Conservation (phyloP, 2,888 invertebrate genomes). For the Catocala sponsa region DNA sequence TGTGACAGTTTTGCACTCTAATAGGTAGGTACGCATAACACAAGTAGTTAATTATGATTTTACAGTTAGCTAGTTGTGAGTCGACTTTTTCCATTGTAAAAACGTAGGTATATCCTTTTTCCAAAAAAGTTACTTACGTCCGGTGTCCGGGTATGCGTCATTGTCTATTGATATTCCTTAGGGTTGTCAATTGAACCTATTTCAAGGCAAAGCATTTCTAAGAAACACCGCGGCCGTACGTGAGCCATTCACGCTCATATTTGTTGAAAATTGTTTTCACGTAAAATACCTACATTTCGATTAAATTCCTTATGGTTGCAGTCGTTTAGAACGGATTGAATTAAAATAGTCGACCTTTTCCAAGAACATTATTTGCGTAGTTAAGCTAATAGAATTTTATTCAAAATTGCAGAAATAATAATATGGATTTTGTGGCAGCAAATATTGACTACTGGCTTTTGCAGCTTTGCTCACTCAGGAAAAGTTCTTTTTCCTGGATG, state of each 20-base stretch:
- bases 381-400: too few species aligned
- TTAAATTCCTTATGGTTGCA: conserved; percentile 3
- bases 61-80: conserved; percentile 26
- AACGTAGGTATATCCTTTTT: conserved; percentile 51
- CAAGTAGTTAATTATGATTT: conserved; percentile 23
- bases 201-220: background rate
- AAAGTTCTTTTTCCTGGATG: too few species aligned
- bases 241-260: background rate
- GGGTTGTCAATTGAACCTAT: conserved; percentile 13
- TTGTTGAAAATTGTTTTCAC: background rate
- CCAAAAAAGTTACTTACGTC: conserved; percentile 60
- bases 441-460: too few species aligned
- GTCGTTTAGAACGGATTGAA: conserved; percentile 12
- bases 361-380: background rate
- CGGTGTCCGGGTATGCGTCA: conserved; percentile 60
- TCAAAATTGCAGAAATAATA: too few species aligned
- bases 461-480: too few species aligned
- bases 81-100: conserved; percentile 18
- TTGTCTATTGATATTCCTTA: conserved; percentile 26
- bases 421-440: too few species aligned
- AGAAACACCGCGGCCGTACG: background rate
- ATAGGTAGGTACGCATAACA: background rate
- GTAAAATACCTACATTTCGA: conserved; percentile 1
- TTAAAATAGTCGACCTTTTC: conserved; percentile 3
- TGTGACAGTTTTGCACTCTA: too few species aligned